phyloP scores from a whole-genome alignment of 1,140 invertebrate genomes.

The Trachymyrmex septentrionalis region DNA sequence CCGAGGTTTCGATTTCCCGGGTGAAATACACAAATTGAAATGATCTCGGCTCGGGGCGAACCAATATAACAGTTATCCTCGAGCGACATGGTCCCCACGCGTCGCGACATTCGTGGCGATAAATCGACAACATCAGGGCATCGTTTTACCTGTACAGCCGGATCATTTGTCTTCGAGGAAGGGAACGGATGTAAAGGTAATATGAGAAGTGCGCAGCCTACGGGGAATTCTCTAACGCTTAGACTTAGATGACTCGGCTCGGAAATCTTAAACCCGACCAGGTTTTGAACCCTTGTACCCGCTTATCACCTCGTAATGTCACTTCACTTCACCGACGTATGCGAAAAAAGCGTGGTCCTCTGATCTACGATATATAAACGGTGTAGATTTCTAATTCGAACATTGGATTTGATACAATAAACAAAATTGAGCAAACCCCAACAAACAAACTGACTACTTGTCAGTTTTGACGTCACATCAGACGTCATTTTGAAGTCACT shows the following conservation, averaged over 20 bases:
- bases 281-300: conserved; percentile 68
- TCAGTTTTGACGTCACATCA: no score
- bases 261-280: conserved; percentile 73
- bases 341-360: background rate
- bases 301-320: conserved; percentile 65
- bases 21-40: conserved; percentile 69
- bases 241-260: conserved; percentile 44
- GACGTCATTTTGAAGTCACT: no score
- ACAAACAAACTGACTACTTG: no score
- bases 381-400: background rate
- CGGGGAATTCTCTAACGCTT: conserved; percentile 62
- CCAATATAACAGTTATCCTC: conserved; percentile 57
- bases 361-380: background rate
- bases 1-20: conserved; percentile 54
- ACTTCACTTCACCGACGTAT: background rate
- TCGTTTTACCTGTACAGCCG: conserved; percentile 75
- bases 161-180: conserved; percentile 76
- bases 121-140: conserved; percentile 74
- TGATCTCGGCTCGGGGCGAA: conserved; percentile 22
- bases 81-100: conserved; percentile 70
- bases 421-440: background rate
- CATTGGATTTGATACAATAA: background rate
- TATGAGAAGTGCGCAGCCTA: conserved; percentile 57
- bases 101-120: conserved; percentile 71
- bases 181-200: conserved; percentile 67